Evolutionary conservation across 2,888 invertebrate species (phyloP).

Genomic region (Noctua pronuba): DNA sequence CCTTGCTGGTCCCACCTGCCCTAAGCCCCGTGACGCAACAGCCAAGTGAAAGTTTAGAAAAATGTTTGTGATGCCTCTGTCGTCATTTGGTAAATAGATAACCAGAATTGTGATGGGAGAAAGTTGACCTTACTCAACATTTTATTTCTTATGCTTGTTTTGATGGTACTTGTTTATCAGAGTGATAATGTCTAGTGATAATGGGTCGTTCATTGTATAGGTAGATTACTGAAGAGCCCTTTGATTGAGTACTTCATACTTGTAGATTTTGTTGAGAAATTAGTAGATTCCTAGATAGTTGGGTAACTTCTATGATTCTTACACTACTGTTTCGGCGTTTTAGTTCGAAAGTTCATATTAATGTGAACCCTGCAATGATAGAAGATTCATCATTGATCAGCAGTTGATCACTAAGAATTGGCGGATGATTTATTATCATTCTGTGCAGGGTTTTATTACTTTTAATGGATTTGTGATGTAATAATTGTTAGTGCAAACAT

Average conservation of each 20-base stretch:
- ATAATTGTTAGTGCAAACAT: conserved; percentile 31
- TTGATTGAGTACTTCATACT: not conserved
- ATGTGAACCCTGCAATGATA: conserved; percentile 9
- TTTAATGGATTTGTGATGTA: conserved; percentile 38
- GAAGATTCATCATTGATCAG: conserved; percentile 1
- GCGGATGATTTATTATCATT: conserved; percentile 32
- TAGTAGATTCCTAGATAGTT: not conserved
- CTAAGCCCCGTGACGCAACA: conserved; percentile 66
- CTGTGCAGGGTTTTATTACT: conserved; percentile 33
- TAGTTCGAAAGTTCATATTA: conserved; percentile 26
- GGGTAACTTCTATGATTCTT: not conserved
- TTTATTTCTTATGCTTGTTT: conserved; percentile 17
- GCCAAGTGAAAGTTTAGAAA: conserved; percentile 74
- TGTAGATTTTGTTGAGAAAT: not conserved
- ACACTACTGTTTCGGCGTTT: not conserved
- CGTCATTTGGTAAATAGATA: conserved; percentile 58
- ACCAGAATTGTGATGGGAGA: conserved; percentile 59
- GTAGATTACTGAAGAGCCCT: not conserved
- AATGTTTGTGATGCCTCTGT: conserved; percentile 61
- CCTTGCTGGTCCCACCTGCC: conserved; percentile 48
- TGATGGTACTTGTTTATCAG: conserved; percentile 17
- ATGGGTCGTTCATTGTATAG: not conserved
- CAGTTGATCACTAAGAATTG: conserved; percentile 24
- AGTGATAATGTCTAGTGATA: conserved; percentile 1
- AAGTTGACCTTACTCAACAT: conserved; percentile 64